These are phyloP conservation scores for Pinna nobilis DNA, from an alignment of 1,140 invertebrate species.

Conservation along the genomic window DNA sequence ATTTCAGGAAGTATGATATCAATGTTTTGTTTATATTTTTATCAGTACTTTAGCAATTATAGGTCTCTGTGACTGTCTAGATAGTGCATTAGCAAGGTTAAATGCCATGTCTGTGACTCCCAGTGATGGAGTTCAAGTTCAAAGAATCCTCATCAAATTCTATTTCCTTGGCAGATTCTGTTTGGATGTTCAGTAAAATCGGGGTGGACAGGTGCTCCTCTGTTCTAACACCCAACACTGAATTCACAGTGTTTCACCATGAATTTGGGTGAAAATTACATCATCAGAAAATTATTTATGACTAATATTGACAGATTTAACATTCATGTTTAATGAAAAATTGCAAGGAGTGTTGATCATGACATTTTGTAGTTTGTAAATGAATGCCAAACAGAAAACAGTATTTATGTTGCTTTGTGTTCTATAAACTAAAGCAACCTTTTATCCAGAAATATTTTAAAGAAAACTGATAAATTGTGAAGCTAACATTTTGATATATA, in stretches of 20 bases:
- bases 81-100: neutral
- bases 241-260: no score
- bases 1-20: conserved; percentile 2
- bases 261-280: no score
- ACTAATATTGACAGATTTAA: no score
- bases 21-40: neutral
- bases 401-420: neutral
- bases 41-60: neutral
- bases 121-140: neutral
- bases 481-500: neutral
- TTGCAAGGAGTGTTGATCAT: neutral
- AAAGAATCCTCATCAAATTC: neutral
- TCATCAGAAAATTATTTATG: no score
- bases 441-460: neutral
- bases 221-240: no score
- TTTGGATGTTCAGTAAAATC: neutral
- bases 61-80: neutral
- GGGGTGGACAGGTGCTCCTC: neutral
- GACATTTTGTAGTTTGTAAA: neutral
- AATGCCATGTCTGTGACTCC: neutral
- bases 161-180: neutral
- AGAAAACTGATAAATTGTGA: neutral
- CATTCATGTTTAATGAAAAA: neutral
- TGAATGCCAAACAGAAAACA: neutral
- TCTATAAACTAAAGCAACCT: neutral